A percentile compares a stretch with the other conserved stretches of the same genome.
Conservation (phyloP, 2,888 invertebrate genomes). For the Esperia sulphurella region DNA sequence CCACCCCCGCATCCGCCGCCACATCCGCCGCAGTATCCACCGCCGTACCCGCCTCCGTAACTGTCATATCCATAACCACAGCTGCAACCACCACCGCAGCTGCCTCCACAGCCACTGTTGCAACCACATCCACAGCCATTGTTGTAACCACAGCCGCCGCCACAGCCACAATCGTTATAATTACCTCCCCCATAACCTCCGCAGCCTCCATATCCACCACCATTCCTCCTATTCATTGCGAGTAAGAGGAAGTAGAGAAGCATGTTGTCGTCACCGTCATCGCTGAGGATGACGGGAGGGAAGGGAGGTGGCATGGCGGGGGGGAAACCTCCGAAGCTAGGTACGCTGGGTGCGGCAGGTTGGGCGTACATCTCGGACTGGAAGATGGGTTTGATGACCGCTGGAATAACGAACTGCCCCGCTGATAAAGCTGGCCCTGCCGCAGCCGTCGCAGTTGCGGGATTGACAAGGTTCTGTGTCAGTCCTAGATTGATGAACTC, state of each 20-base stretch:
- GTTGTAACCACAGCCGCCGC: conserved; percentile 2
- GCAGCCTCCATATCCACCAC: conserved; percentile 11
- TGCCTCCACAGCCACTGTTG: conserved; percentile 5
- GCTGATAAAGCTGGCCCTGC: conserved; percentile 20
- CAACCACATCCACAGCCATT: not conserved
- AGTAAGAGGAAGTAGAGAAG: conserved; percentile 46
- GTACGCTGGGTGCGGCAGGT: conserved; percentile 16
- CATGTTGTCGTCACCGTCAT: conserved; percentile 28
- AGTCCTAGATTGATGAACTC: conserved; percentile 13
- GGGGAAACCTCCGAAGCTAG: conserved; percentile 10
- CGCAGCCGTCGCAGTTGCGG: conserved; percentile 10
- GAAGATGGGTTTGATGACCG: conserved; percentile 39
- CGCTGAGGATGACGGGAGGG: conserved; percentile 37
- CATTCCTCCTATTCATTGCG: conserved; percentile 25
- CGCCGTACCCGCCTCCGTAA: conserved; percentile 5
- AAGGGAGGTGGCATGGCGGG: conserved; percentile 16
- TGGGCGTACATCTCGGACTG: conserved; percentile 20
- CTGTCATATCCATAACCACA: conserved; percentile 3
- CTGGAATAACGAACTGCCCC: conserved; percentile 45
- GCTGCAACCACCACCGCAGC: not conserved
- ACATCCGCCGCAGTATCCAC: conserved; percentile 3
- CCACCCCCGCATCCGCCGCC: conserved; percentile 10
- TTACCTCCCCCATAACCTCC: conserved; percentile 9
- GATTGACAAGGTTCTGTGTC: not conserved
- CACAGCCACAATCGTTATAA: conserved; percentile 9